Conservation (phyloP, 2,888 invertebrate genomes). For the Alsophila aescularia region DNA sequence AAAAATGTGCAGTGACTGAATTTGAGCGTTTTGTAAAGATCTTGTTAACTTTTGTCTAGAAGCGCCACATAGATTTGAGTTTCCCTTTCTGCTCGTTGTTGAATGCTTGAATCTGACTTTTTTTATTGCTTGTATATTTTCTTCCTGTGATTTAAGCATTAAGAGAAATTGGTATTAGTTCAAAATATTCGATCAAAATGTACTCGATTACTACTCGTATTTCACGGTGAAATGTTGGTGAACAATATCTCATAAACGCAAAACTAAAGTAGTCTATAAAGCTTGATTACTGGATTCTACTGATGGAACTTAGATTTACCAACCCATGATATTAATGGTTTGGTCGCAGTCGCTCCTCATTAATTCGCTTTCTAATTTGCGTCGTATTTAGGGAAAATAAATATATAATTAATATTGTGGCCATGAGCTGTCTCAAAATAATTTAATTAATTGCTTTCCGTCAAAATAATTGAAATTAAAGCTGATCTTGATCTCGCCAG, state of each 20-base stretch:
- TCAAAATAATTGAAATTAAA: slow-evolving; percentile 18
- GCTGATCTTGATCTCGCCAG: background rate
- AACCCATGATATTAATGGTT: slow-evolving; percentile 61
- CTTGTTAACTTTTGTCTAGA: no score
- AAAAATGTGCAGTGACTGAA: slow-evolving; percentile 26
- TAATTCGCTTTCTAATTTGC: slow-evolving; percentile 43
- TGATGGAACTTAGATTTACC: slow-evolving; percentile 13
- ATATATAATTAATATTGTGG: slow-evolving; percentile 36
- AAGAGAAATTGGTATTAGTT: no score
- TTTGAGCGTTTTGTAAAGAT: background rate
- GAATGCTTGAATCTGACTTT: no score
- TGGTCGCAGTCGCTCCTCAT: slow-evolving; percentile 43
- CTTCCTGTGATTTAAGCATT: no score
- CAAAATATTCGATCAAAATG: no score
- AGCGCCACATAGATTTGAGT: no score
- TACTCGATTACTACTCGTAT: no score
- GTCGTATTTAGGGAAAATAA: slow-evolving; percentile 29
- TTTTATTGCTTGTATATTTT: no score
- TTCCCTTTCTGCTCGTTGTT: no score
- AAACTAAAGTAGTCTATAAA: no score
- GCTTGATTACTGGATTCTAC: slow-evolving; percentile 18
- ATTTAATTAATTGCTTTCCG: slow-evolving; percentile 16
- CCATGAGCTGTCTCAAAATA: slow-evolving; percentile 28
- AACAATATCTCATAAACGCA: no score
- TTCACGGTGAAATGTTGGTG: no score